Percentiles rank a stretch among this genome's conserved stretches.
These are phyloP conservation scores for Anhinga rufa DNA, from an alignment of 2,113 vertebrate genomes.

Conservation along the genomic window DNA sequence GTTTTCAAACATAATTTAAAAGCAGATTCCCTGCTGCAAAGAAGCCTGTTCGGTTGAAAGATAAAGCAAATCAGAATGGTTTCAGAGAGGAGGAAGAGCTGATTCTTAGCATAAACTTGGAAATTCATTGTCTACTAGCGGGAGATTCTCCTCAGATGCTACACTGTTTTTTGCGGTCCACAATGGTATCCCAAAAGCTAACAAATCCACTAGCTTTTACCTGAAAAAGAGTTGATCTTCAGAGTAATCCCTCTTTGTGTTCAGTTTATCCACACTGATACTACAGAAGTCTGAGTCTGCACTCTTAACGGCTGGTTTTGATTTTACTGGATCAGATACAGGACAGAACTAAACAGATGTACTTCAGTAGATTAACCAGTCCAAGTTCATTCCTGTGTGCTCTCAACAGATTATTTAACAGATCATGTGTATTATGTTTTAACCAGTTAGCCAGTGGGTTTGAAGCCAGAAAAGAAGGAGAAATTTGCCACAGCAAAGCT, in stretches of 20 bases:
- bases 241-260: neutral
- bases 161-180: neutral
- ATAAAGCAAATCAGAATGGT: neutral
- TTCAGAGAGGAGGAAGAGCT: neutral
- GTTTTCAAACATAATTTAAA: neutral
- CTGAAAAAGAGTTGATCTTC: slow-evolving; percentile 5
- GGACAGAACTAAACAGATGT: slow-evolving; percentile 21
- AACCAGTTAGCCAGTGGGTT: neutral
- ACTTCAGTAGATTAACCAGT: slow-evolving; percentile 17
- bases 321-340: neutral
- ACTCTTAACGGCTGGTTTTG: neutral
- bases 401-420: slow-evolving; percentile 34
- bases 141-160: neutral
- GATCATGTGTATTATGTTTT: slow-evolving; percentile 26
- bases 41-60: neutral
- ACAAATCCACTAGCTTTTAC: neutral
- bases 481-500: slow-evolving; percentile 21
- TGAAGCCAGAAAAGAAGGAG: neutral
- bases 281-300: neutral
- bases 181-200: neutral
- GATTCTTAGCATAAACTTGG: neutral
- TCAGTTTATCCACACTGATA: slow-evolving; percentile 8
- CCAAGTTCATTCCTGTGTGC: neutral
- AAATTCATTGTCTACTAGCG: neutral
- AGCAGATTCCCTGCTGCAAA: neutral